Evolutionary conservation across 2,113 vertebrate species (phyloP), one percentile per base, ranked within the genome.

Genomic region (Leuciscus idus): DNA sequence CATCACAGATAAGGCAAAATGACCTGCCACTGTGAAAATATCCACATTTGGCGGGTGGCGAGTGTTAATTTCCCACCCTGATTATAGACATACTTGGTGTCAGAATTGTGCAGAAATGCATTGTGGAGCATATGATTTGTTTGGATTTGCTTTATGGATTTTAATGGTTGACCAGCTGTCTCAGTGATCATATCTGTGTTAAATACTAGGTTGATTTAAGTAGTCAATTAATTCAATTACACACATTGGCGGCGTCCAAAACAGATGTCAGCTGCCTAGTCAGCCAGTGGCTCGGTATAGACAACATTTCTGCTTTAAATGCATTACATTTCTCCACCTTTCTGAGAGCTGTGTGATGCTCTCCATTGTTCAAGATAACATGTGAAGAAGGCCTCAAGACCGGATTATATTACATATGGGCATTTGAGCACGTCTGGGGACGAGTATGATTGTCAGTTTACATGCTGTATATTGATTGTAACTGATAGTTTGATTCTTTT

Each of bases 151-250:
- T 26, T 75, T 75, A 75, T 50, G 43, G 43, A 26, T 48, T 48
- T 48, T 50, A 75, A 28, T 75, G 43, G 12, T 26, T 50, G 43
- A 75, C 72, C 72, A 75, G 43, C 72, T 75, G 72, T 75, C n/a
- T 75, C 72, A 48, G 72, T 75, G 72, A 75, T 50, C 43, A 75
- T 75, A 50, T 74, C 43, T n/a, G 13, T 74, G 39, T 75, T 75
- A 75, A 75, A 75, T 50, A 75, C 23, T 75, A 50, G 72, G 39
- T 43, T 46, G 36, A 46, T 73, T 46, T 73, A 73, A 46, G 70
- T 50, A 50, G 72, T 75, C 72, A 75, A 17, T 28, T 48, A 48
- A 75, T 75, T 50, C n/a, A 43, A 50, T 75, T 50, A 75, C n/a
- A 75, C 73, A 50, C 73, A 28, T 50, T 50, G 73, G 12, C 73